phyloP scores from a whole-genome alignment of 2,113 vertebrate species.

The Cygnus buccinator region DNA sequence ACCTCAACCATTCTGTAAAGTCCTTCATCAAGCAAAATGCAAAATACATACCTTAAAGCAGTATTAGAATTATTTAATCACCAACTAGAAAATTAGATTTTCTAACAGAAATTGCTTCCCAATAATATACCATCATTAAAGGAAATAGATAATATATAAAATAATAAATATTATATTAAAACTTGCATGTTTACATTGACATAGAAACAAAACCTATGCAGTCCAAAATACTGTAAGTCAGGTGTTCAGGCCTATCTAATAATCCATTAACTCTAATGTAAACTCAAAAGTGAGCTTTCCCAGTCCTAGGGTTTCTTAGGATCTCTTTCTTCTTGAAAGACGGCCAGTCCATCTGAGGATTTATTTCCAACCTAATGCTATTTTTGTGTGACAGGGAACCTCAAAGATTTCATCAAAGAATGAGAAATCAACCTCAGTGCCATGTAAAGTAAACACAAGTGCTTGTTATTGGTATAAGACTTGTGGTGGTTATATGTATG shows the following conservation, averaged over 20 bases:
- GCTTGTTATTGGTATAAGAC: not conserved
- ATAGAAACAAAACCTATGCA: not conserved
- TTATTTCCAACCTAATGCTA: not conserved
- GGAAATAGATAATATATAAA: not conserved
- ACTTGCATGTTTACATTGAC: not conserved
- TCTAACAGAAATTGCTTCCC: not conserved
- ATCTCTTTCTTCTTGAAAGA: not conserved
- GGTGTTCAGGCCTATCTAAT: not conserved
- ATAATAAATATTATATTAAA: not conserved
- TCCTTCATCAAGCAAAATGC: not conserved
- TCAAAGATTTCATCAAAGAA: not conserved
- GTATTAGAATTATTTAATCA: not conserved
- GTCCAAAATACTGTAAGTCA: not conserved
- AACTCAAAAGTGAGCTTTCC: not conserved
- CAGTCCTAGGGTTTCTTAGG: not conserved
- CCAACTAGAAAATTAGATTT: not conserved
- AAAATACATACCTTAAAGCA: not conserved
- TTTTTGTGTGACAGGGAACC: not conserved
- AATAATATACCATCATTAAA: not conserved
- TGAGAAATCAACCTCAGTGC: not conserved
- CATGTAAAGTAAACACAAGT: not conserved
- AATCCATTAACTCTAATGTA: not conserved
- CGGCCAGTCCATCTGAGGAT: accelerated
- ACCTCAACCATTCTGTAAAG: not conserved
- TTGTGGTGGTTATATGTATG: not conserved